Base-by-base conservation (phyloP, 2,888 invertebrate species). In the Thecocarcelia acutangulata region DNA sequence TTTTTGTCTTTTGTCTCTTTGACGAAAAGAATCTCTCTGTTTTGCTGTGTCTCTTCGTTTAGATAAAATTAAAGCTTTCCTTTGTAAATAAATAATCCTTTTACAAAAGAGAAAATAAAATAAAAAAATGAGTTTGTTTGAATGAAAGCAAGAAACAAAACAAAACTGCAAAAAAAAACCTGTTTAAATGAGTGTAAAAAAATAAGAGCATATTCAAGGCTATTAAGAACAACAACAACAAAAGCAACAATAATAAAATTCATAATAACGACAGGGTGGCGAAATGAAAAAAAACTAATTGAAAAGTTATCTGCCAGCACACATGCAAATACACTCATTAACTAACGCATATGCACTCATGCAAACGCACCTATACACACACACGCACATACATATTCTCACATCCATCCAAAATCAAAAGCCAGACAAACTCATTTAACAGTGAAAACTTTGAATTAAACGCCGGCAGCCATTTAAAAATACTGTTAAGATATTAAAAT, bases 211-310 rank as follows among this genome's bases (percentile, higher is more conserved):
- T 13, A 28, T 63, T 73, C 52, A 63, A 52, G 72, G 72, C 28
- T 54, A 42, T 44, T 33, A n/a, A n/a, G 9, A 19, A 19, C n/a
- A 40, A 19, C 24, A 59, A 61, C 33, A 58, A 1, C 15, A 70
- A 19, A 8, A 63, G 63, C 9, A 52, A 44, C 1, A 54, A 52
- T 13, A 15, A 52, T 1, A 3, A 13, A 56, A 52, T 42, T 19
- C 28, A 28, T 19, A 63, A 56, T 13, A 24, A 50, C 33, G 50
- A 42, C 13, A 52, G 33, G 24, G 46, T 15, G 4, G 8, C 59
- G 54, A 40, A 59, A 59, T 40, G n/a, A n/a, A 70, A 56, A 56
- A 5, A 74, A 64, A 74, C 56, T 74, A 64, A 64, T 64, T 56
- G 48, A 63, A 73, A 63, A 63, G 33, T 63, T 63, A 21, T 46